phyloP scores from a whole-genome alignment of 2,888 invertebrate genomes.

The Cataglyphis altisquamis region DNA sequence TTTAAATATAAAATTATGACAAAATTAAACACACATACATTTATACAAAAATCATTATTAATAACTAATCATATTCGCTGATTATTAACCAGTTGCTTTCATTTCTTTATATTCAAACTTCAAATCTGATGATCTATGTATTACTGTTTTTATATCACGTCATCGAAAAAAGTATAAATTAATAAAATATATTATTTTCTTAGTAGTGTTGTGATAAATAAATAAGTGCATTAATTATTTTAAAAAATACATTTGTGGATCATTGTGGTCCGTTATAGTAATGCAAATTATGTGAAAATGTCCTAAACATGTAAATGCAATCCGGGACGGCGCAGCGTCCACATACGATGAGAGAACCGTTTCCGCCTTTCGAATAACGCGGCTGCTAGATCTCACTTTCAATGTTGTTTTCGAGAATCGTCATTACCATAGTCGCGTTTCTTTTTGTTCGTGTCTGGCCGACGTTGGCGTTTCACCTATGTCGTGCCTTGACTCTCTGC shows the following conservation, averaged over 20 bases:
- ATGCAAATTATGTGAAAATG: not conserved
- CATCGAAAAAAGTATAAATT: not conserved
- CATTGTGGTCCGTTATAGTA: not conserved
- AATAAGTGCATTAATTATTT: constrained; percentile 6
- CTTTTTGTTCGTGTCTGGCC: constrained; percentile 39
- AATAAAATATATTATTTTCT: not conserved
- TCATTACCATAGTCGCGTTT: constrained; percentile 20
- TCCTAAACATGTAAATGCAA: constrained; percentile 7
- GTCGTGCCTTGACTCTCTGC: constrained; percentile 20
- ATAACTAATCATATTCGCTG: not conserved
- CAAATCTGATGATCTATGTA: not conserved
- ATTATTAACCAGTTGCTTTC: not conserved
- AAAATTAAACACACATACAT: not conserved
- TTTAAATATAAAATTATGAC: not conserved
- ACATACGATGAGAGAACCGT: constrained; percentile 25
- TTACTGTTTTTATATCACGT: constrained; percentile 11
- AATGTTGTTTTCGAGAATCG: constrained; percentile 36
- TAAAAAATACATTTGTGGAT: not conserved
- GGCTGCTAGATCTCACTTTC: constrained; percentile 48
- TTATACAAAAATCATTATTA: not conserved
- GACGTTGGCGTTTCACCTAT: constrained; percentile 46
- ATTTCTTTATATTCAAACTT: not conserved
- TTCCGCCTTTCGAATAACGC: constrained; percentile 29
- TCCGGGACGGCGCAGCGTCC: constrained; percentile 10
- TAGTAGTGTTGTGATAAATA: not conserved